Evolutionary conservation across 2,113 vertebrate genomes (phyloP), one percentile per base, ranked within the genome.

Genomic region (Calidris pugnax): DNA sequence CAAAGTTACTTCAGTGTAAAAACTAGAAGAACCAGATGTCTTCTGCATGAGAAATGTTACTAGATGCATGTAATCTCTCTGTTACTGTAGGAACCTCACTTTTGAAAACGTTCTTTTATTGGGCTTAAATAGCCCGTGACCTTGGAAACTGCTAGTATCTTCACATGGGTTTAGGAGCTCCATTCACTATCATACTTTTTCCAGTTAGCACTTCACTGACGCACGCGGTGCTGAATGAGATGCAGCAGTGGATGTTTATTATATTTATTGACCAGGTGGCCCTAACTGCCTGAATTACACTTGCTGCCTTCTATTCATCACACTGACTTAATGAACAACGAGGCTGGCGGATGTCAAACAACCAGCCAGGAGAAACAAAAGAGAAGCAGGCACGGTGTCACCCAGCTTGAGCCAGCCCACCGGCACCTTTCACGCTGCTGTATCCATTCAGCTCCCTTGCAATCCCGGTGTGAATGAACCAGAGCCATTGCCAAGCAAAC

Each of bases 341-440:
- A 89, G 37, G 37, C 84, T 43, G 89, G 83, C 3, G 26, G 57
- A 93, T 85, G 91, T 97, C 91, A 95, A 95, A 85, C 82, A 95
- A 69, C 28, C 83, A 88, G 64, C 37, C 91, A 90, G 95, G 68
- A 80, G 92, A 95, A 97, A 93, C 69, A 95, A 96, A 96, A 75
- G 80, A 84, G 81, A 89, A 94, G 63, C 92, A 91, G 89, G 75
- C 62, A 73, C 35, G 2, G 75, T 85, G 95, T 91, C 68, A 76
- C 83, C 45, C 8, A 1, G 77, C 72, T 86, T 97, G 90, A 94
- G 76, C 83, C 47, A 96, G 89, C 89, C 73, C 63, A 67, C 28
- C 1, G 3, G 83, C 30, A 80, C 43, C 62, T 87, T 84, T 87
- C 83, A 14, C 21, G 11, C 14, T 48, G 87, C 82, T 14, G 28